Evolutionary conservation across 2,797 vertebrate genomes (phyloP).

Genomic region (Pristis pectinata): DNA sequence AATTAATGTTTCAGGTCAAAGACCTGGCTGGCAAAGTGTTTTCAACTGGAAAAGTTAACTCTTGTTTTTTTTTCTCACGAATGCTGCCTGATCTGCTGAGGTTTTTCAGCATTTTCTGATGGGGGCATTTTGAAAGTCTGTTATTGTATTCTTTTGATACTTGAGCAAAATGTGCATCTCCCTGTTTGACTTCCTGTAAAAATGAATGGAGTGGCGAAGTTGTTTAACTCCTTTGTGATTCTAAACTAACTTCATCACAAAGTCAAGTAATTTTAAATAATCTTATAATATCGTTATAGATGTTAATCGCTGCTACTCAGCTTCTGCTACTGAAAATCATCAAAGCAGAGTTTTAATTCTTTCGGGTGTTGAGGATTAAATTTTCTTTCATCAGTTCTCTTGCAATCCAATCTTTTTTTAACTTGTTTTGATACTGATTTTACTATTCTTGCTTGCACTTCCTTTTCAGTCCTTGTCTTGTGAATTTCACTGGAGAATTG

Average conservation of each 20-base stretch:
- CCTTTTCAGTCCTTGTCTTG: not conserved
- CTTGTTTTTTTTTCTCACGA: too few species aligned
- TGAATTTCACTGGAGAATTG: not conserved
- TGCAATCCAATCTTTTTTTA: not conserved
- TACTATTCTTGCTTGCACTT: not conserved
- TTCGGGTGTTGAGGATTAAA: not conserved
- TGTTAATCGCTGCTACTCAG: not conserved
- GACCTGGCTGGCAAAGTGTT: too few species aligned
- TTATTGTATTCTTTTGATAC: too few species aligned
- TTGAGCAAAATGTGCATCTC: not conserved
- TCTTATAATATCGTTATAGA: not conserved
- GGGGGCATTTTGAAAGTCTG: too few species aligned
- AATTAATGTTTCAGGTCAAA: too few species aligned
- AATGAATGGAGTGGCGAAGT: not conserved
- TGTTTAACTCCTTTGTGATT: not conserved
- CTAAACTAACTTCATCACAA: not conserved
- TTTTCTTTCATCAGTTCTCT: not conserved
- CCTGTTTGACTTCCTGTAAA: not conserved
- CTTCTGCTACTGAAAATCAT: not conserved
- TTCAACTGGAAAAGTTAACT: too few species aligned
- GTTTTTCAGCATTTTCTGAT: too few species aligned
- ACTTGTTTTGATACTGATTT: not conserved
- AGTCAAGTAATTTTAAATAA: not conserved
- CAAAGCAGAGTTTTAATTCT: too few species aligned
- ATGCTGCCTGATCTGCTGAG: too few species aligned